Evolutionary conservation across 1,140 invertebrate species (phyloP).

Genomic region (Bombus consobrinus): DNA sequence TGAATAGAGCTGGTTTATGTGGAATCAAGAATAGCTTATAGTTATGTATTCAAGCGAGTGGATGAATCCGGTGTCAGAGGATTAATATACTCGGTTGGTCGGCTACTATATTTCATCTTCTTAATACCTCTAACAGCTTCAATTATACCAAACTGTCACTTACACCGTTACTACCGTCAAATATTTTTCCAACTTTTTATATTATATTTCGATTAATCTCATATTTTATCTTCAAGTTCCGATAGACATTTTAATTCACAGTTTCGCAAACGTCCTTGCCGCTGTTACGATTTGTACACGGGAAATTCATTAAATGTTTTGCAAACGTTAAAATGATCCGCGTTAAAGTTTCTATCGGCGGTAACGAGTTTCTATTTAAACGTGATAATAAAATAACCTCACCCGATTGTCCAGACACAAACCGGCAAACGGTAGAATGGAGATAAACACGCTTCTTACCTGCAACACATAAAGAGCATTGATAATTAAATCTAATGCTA

Average conservation of each 20-base stretch:
- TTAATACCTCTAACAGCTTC: background rate
- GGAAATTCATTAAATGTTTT: background rate
- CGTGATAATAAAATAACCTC: background rate
- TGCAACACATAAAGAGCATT: background rate
- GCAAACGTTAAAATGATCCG: background rate
- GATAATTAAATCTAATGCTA: background rate
- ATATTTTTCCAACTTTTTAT: too few relatives aligned
- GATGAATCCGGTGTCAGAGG: background rate
- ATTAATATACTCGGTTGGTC: conserved; percentile 1
- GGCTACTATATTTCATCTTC: background rate
- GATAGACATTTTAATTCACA: background rate
- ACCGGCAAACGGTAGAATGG: background rate
- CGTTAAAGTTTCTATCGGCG: background rate
- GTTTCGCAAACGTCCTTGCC: background rate
- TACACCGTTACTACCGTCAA: too few relatives aligned
- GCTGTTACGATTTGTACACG: background rate
- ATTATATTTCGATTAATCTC: too few relatives aligned
- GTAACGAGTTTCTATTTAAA: background rate
- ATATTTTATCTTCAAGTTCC: too few relatives aligned
- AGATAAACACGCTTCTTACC: background rate
- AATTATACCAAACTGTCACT: background rate
- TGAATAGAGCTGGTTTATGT: background rate
- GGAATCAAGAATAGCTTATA: conserved; percentile 16
- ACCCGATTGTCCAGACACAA: background rate
- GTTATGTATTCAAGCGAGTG: background rate